These are phyloP conservation scores for Plagodis pulveraria DNA, from an alignment of 2,888 invertebrate species.

Conservation along the genomic window DNA sequence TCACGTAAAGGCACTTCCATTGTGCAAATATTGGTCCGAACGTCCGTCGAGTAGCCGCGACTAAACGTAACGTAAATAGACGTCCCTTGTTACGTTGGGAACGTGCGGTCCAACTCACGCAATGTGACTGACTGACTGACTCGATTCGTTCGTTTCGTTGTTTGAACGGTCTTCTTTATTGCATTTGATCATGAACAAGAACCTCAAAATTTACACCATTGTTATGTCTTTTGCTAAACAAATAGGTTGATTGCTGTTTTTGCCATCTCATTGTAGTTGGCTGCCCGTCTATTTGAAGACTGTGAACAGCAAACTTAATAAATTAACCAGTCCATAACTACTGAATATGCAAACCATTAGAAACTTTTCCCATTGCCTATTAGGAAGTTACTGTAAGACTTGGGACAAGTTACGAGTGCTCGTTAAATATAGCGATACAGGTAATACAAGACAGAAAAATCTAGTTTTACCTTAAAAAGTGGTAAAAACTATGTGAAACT, in stretches of 20 bases:
- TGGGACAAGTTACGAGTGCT: constrained; percentile 14
- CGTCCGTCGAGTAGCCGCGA: constrained; percentile 47
- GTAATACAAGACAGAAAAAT: constrained; percentile 36
- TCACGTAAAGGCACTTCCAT: constrained; percentile 66
- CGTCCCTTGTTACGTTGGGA: constrained; percentile 54
- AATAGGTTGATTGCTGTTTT: no score
- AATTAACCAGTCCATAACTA: background rate
- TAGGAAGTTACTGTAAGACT: constrained; percentile 24
- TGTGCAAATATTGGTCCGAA: constrained; percentile 60
- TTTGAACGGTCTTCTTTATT: constrained; percentile 62
- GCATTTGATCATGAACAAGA: constrained; percentile 32
- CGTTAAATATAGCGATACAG: constrained; percentile 28
- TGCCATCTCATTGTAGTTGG: no score
- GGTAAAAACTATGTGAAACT: constrained; percentile 33
- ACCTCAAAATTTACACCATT: constrained; percentile 3
- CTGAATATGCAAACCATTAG: constrained; percentile 24
- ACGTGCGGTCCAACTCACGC: constrained; percentile 70
- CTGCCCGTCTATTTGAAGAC: no score
- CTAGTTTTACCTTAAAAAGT: constrained; percentile 30
- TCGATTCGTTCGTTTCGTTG: constrained; percentile 40
- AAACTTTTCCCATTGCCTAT: constrained; percentile 19
- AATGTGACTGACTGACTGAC: constrained; percentile 61
- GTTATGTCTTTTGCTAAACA: background rate
- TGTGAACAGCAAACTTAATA: no score
- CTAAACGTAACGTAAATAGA: constrained; percentile 57